A percentile compares a stretch with the other conserved stretches of the same genome.
These are phyloP conservation scores for Sebastes hubbsi DNA, from an alignment of 2,797 vertebrate species.

Conservation along the genomic window DNA sequence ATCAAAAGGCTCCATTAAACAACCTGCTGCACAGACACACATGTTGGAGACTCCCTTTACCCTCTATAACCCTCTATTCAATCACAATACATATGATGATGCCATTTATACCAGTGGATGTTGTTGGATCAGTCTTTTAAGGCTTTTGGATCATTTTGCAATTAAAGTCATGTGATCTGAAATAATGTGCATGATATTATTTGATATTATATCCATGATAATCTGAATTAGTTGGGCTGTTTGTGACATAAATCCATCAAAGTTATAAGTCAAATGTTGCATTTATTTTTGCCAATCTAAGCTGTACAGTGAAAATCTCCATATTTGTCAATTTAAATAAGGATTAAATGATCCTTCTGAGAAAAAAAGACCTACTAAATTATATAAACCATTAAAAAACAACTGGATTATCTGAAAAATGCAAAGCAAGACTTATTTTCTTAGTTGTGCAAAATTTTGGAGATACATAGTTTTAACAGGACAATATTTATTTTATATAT, in stretches of 20 bases:
- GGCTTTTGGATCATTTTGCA: too few species aligned
- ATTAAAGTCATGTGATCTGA: background rate
- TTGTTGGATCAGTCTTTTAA: background rate
- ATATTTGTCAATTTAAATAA: background rate
- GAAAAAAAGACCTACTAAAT: too few species aligned
- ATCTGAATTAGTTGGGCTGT: background rate
- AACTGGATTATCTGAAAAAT: background rate
- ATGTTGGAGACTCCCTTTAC: background rate
- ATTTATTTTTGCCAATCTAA: background rate
- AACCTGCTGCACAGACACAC: conserved; percentile 36
- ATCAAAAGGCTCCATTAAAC: conserved; percentile 78
- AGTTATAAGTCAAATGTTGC: background rate
- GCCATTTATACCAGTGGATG: background rate
- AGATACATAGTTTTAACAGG: background rate
- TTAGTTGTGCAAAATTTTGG: background rate
- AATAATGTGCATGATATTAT: background rate
- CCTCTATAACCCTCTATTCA: background rate
- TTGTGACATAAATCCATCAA: background rate
- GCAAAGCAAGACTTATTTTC: background rate
- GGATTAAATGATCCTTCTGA: background rate
- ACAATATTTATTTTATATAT: too few species aligned
- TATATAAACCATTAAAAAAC: background rate
- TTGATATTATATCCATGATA: background rate
- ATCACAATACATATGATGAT: background rate
- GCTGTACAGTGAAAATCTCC: background rate